These are phyloP conservation scores for Drosophila mercatorum DNA, from an alignment of 2,888 invertebrate genomes.

Conservation along the genomic window DNA sequence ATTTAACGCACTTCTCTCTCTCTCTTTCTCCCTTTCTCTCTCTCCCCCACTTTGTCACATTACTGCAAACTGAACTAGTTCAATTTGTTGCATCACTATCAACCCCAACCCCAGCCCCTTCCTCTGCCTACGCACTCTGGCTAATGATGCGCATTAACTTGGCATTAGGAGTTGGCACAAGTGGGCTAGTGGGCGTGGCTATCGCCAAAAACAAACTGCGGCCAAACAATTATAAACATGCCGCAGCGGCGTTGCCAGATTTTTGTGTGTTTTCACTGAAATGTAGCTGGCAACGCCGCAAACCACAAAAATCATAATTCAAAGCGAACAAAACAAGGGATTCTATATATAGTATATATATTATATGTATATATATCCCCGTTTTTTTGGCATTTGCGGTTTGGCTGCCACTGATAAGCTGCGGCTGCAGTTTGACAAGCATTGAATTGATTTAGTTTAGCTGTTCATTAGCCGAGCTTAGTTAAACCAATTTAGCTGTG, in stretches of 20 bases:
- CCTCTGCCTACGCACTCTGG: slow-evolving; percentile 18
- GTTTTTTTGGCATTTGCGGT: slow-evolving; percentile 33
- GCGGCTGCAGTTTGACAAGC: slow-evolving; percentile 33
- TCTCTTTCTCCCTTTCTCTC: no score
- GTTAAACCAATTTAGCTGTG: slow-evolving; percentile 20
- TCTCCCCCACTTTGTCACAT: neutral
- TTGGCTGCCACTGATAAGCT: slow-evolving; percentile 38
- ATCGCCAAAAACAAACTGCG: neutral
- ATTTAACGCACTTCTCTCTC: slow-evolving; percentile 1
- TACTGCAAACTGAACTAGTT: slow-evolving; percentile 9
- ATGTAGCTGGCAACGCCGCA: slow-evolving; percentile 14
- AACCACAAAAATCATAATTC: slow-evolving; percentile 65
- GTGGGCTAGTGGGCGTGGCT: neutral
- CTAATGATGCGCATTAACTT: slow-evolving; percentile 70
- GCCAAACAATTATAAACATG: slow-evolving; percentile 12
- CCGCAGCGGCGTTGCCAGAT: slow-evolving; percentile 19
- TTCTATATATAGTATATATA: no score
- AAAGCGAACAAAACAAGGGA: slow-evolving; percentile 34
- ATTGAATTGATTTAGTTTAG: slow-evolving; percentile 6
- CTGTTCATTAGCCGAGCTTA: neutral
- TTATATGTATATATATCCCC: no score
- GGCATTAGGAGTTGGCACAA: slow-evolving; percentile 34
- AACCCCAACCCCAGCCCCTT: neutral
- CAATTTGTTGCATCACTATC: slow-evolving; percentile 2
- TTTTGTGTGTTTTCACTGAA: neutral